These are phyloP conservation scores for Lates calcarifer DNA, from an alignment of 2,113 vertebrate species.

Conservation along the genomic window DNA sequence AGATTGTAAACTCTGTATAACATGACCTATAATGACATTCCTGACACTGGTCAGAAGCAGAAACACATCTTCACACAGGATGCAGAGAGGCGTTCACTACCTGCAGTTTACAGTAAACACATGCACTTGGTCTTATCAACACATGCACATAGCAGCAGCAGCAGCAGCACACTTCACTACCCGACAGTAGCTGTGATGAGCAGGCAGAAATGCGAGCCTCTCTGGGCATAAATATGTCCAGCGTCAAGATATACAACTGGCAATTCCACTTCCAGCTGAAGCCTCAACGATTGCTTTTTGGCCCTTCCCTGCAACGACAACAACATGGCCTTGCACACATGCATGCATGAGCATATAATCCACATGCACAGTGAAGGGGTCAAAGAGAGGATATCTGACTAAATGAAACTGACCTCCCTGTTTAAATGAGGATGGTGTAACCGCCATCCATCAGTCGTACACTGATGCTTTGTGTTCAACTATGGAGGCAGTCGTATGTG, in stretches of 20 bases:
- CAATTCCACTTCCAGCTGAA: constrained; percentile 72
- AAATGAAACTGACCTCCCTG: constrained; percentile 50
- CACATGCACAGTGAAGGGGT: constrained; percentile 11
- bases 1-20: no score
- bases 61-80: background rate
- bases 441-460: constrained; percentile 36
- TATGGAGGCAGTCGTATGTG: background rate
- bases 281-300: constrained; percentile 69
- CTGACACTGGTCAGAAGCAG: background rate
- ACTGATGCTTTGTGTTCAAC: background rate
- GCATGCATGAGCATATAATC: constrained; percentile 4
- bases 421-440: constrained; percentile 60
- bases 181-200: constrained; percentile 71
- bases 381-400: constrained; percentile 60
- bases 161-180: constrained; percentile 13
- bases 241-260: constrained; percentile 73
- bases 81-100: background rate
- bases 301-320: constrained; percentile 34
- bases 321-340: constrained; percentile 15
- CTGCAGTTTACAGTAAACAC: background rate
- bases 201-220: constrained; percentile 73
- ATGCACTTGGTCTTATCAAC: background rate
- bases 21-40: no score
- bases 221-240: constrained; percentile 76
- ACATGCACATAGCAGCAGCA: constrained; percentile 6